Conservation (phyloP, 2,888 invertebrate genomes). For the Morpho helenor region DNA sequence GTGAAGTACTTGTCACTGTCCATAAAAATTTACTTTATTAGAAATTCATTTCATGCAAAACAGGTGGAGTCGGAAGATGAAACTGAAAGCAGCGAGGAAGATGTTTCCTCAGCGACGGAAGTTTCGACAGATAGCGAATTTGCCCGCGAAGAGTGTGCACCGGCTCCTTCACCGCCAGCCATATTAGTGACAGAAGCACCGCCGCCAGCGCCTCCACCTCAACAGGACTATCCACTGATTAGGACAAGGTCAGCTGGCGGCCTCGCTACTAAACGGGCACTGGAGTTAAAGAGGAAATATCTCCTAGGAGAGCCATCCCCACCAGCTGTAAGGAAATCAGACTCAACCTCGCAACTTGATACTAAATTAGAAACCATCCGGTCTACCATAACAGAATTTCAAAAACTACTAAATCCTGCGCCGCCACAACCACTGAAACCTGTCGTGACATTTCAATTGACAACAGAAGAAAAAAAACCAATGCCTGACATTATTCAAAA, state of each 20-base stretch:
- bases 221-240: slow-evolving; percentile 88
- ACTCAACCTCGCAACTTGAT: slow-evolving; percentile 90
- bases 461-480: slow-evolving; percentile 65
- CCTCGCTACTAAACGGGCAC: slow-evolving; percentile 90
- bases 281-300: slow-evolving; percentile 92
- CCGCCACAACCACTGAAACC: slow-evolving; percentile 62
- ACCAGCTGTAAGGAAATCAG: slow-evolving; percentile 88
- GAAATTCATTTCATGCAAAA: slow-evolving; percentile 1
- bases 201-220: slow-evolving; percentile 78
- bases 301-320: slow-evolving; percentile 85
- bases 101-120: slow-evolving; percentile 92
- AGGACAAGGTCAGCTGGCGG: slow-evolving; percentile 93
- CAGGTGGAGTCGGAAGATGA: slow-evolving; percentile 74
- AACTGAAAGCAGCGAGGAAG: slow-evolving; percentile 84
- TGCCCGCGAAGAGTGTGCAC: slow-evolving; percentile 87
- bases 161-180: slow-evolving; percentile 86
- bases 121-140: slow-evolving; percentile 96
- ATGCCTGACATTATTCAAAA: slow-evolving; percentile 82
- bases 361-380: slow-evolving; percentile 91
- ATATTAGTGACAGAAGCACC: slow-evolving; percentile 88
- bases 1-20: too few species aligned
- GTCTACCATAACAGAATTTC: slow-evolving; percentile 92
- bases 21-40: too few species aligned
- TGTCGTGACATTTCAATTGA: slow-evolving; percentile 45
- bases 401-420: slow-evolving; percentile 90